phyloP scores from a whole-genome alignment of 2,113 vertebrate species.

The Donacobius atricapilla region DNA sequence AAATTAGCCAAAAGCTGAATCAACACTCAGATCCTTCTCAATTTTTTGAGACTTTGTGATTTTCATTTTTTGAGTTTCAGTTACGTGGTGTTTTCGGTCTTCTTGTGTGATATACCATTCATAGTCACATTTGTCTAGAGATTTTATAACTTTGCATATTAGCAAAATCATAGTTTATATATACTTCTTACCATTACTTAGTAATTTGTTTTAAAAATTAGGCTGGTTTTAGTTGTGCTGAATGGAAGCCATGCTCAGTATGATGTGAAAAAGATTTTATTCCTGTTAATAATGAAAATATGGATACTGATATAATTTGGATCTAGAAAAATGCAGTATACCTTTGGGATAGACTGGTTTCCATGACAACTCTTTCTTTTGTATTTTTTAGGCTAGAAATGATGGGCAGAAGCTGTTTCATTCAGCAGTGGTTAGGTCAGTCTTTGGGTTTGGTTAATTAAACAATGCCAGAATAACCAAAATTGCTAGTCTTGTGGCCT shows the following conservation, averaged over 20 bases:
- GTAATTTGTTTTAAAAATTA: not conserved
- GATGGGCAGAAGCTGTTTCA: conserved; percentile 41
- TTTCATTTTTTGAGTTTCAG: not conserved
- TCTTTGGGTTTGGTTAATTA: not conserved
- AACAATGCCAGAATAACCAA: not conserved
- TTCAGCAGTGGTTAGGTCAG: conserved; percentile 33
- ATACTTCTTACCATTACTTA: not conserved
- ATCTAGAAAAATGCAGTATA: conserved; percentile 40
- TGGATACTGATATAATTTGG: conserved; percentile 34
- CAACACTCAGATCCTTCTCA: not conserved
- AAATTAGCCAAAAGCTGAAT: not conserved
- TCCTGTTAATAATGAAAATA: not conserved
- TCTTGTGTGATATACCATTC: not conserved
- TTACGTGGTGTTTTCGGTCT: not conserved
- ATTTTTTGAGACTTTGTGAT: rapidly evolving
- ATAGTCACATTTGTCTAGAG: not conserved
- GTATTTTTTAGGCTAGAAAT: conserved; percentile 57
- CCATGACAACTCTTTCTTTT: conserved; percentile 66
- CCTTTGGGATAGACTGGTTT: conserved; percentile 68
- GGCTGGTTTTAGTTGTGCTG: not conserved
- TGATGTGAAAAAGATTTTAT: not conserved
- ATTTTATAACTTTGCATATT: not conserved
- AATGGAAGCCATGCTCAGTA: not conserved
- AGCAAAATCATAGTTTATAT: not conserved
- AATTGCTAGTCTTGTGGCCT: not conserved